Base-by-base conservation (phyloP, 2,888 invertebrate species). In the Geotrupes spiniger region DNA sequence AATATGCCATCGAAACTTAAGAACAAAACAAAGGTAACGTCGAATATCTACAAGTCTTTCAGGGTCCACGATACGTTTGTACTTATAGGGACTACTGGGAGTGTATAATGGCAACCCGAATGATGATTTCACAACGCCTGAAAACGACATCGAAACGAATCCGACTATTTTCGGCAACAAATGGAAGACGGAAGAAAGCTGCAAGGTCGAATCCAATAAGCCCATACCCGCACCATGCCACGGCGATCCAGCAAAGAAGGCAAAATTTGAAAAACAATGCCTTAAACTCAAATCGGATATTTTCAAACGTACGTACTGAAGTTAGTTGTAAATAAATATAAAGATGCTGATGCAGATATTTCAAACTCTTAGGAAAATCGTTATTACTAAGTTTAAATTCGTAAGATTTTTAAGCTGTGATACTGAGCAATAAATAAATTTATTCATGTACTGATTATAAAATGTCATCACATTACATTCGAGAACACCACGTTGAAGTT, bases 21-120 rank as follows among this genome's bases (percentile, higher is more conserved):
- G 53, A 86, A 79, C 51, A 77, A 82, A 63, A 87, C 87, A 0
- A 78, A 76, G 74, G 81, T 81, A 71, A 3, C 4, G 12, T n/a
- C n/a, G n/a, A n/a, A n/a, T n/a, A n/a, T n/a, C n/a, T n/a, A n/a
- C n/a, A n/a, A n/a, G n/a, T n/a, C n/a, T n/a, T n/a, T n/a, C n/a
- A n/a, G 5, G 14, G n/a, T 29, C 2, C 4, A 11, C 3, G 3
- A 4, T 3, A 6, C 4, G 10, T 33, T 33, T n/a, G n/a, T n/a
- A n/a, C n/a, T n/a, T n/a, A n/a, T n/a, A 84, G 75, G 95, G 95
- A 54, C 79, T 95, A 1, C 95, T 95, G 65, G 95, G 95, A 2
- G 93, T 93, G 0, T 95, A 92, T 70, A 91, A 90, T 62, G 77
- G 83, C 15, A 91, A 91, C 68, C 90, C 91, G 64, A 85, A 86